Evolutionary conservation across 1,140 invertebrate species (phyloP).

Genomic region (Steinernema feltiae): DNA sequence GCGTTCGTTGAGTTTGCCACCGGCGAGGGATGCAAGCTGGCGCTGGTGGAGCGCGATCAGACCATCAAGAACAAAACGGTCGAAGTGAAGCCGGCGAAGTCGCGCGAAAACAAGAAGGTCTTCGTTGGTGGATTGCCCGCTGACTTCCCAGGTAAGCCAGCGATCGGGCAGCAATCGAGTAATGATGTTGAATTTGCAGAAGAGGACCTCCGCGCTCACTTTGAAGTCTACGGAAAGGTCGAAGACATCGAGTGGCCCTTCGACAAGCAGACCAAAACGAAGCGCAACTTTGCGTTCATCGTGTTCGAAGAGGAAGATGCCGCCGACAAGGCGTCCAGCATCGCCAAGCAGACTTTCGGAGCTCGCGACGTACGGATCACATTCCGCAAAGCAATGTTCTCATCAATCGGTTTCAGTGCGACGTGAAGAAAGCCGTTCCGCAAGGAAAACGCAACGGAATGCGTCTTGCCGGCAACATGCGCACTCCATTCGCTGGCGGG

Average conservation of each 20-base stretch:
- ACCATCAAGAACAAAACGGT: conserved; percentile 52
- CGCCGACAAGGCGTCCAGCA: conserved; percentile 38
- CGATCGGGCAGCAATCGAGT: conserved; percentile 15
- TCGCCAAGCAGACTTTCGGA: conserved; percentile 30
- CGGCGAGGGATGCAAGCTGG: conserved; percentile 48
- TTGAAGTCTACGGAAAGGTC: conserved; percentile 53
- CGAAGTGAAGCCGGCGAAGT: conserved; percentile 57
- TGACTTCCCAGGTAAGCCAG: conserved; percentile 41
- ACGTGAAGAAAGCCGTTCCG: conserved; percentile 57
- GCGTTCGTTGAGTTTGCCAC: conserved; percentile 57
- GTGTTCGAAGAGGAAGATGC: conserved; percentile 57
- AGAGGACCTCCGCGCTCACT: conserved; percentile 52
- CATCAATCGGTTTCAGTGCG: conserved; percentile 46
- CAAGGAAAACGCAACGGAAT: conserved; percentile 41
- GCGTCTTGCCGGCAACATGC: background rate
- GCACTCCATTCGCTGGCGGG: background rate
- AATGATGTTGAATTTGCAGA: conserved; percentile 39
- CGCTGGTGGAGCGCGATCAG: conserved; percentile 52
- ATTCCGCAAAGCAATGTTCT: conserved; percentile 3
- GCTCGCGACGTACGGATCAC: conserved; percentile 37
- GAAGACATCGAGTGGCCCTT: conserved; percentile 57
- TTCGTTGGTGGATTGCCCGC: conserved; percentile 56
- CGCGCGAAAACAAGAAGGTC: conserved; percentile 57
- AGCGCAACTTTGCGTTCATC: conserved; percentile 57
- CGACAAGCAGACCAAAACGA: conserved; percentile 52